These are phyloP conservation scores for Sphaerophoria rueppellii DNA, from an alignment of 2,888 invertebrate species.

Conservation along the genomic window DNA sequence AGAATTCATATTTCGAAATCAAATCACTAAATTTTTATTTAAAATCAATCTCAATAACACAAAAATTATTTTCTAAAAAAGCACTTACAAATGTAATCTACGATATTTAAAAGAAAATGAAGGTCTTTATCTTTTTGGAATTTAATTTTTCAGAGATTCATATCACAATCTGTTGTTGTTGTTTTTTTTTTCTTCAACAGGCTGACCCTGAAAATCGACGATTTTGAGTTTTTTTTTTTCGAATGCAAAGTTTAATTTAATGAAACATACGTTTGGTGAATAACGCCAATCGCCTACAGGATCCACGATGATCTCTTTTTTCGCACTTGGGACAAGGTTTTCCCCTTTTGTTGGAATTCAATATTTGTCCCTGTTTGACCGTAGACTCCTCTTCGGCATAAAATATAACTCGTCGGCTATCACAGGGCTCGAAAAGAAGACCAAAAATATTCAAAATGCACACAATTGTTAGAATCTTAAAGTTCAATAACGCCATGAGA, in stretches of 20 bases:
- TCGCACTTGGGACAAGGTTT: slow-evolving; percentile 79
- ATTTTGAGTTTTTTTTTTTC: neutral
- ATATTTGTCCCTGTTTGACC: slow-evolving; percentile 77
- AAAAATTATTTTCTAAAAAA: neutral
- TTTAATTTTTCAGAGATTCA: slow-evolving; percentile 49
- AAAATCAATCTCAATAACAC: slow-evolving; percentile 31
- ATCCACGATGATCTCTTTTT: slow-evolving; percentile 79
- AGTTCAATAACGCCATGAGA: slow-evolving; percentile 54
- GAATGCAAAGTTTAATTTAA: no score
- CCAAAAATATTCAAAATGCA: slow-evolving; percentile 54
- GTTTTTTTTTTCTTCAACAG: slow-evolving; percentile 21
- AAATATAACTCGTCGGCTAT: slow-evolving; percentile 78
- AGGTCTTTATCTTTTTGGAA: neutral
- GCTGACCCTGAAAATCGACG: slow-evolving; percentile 29
- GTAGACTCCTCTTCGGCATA: slow-evolving; percentile 75
- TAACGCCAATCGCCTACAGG: slow-evolving; percentile 78
- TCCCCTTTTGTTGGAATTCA: slow-evolving; percentile 75
- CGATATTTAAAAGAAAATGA: no score
- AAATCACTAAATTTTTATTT: neutral
- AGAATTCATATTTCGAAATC: slow-evolving; percentile 40
- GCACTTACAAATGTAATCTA: neutral
- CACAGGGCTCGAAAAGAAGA: slow-evolving; percentile 63
- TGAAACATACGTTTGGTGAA: slow-evolving; percentile 76
- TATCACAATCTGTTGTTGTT: slow-evolving; percentile 27
- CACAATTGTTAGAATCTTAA: slow-evolving; percentile 57